Evolutionary conservation across 2,113 vertebrate species (phyloP).

Genomic region (Carlito syrichta): DNA sequence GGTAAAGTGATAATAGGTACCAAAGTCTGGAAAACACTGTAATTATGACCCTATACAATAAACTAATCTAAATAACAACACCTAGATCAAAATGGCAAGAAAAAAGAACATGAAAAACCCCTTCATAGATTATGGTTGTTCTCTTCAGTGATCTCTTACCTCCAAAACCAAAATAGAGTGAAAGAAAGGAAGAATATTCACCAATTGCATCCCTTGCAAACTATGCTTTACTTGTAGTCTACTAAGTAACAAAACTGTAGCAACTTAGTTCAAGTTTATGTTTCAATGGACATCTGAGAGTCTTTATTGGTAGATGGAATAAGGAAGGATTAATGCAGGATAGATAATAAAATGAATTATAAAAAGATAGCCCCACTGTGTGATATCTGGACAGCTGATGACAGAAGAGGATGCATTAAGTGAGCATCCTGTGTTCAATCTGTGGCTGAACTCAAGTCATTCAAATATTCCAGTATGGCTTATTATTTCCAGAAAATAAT

Average conservation of each 20-base stretch:
- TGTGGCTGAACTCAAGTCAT: not conserved
- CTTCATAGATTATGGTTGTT: not conserved
- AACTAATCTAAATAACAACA: constrained; percentile 35
- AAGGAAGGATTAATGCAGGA: not conserved
- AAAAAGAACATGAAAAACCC: constrained; percentile 53
- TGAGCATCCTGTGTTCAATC: not conserved
- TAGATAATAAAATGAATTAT: not conserved
- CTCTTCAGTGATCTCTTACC: too few relatives aligned
- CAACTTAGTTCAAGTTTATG: not conserved
- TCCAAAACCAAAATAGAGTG: not conserved
- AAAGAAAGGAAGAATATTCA: not conserved
- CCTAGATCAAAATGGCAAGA: constrained; percentile 35
- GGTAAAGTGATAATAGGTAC: not conserved
- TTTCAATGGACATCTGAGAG: not conserved
- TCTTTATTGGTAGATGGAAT: not conserved
- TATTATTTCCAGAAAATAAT: not conserved
- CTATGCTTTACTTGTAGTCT: not conserved
- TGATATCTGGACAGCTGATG: not conserved
- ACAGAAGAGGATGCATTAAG: not conserved
- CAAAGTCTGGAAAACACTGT: constrained; percentile 2
- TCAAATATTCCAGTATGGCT: not conserved
- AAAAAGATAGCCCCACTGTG: not conserved
- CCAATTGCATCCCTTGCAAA: not conserved
- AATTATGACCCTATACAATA: constrained; percentile 26
- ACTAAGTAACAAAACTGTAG: not conserved